Percentiles rank a stretch among this genome's conserved stretches.
These are phyloP conservation scores for Lithobates pipiens DNA, from an alignment of 2,797 vertebrate genomes.

Conservation along the genomic window DNA sequence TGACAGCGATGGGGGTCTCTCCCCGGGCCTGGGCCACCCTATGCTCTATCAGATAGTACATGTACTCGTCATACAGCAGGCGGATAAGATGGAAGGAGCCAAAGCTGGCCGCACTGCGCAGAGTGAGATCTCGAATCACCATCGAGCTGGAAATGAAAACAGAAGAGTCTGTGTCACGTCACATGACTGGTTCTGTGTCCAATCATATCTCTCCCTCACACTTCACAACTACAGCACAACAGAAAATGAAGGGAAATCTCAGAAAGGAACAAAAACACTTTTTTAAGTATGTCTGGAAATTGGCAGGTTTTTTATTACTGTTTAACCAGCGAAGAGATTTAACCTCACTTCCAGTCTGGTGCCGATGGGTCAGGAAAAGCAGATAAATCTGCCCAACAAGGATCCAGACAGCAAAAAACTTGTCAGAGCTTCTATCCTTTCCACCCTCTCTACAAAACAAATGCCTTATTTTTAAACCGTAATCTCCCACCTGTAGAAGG, in stretches of 20 bases:
- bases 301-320: too few relatives aligned
- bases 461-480: fast-evolving
- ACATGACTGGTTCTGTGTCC: background rate
- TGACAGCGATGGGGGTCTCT: slow-evolving; percentile 90
- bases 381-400: too few relatives aligned
- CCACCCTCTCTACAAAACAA: too few relatives aligned
- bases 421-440: too few relatives aligned
- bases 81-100: slow-evolving; percentile 94
- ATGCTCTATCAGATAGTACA: slow-evolving; percentile 95
- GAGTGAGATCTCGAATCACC: slow-evolving; percentile 92
- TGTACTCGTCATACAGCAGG: slow-evolving; percentile 92
- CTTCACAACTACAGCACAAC: too few relatives aligned
- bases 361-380: too few relatives aligned
- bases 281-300: too few relatives aligned
- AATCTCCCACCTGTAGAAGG: slow-evolving; percentile 86
- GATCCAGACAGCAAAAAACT: too few relatives aligned
- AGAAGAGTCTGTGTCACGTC: background rate
- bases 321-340: too few relatives aligned
- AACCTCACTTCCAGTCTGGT: too few relatives aligned
- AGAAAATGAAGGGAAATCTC: too few relatives aligned
- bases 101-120: slow-evolving; percentile 91
- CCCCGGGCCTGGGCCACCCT: slow-evolving; percentile 89
- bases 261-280: too few relatives aligned
- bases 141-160: slow-evolving; percentile 80
- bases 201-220: background rate